phyloP scores from a whole-genome alignment of 2,113 vertebrate genomes.

The Mirounga angustirostris region DNA sequence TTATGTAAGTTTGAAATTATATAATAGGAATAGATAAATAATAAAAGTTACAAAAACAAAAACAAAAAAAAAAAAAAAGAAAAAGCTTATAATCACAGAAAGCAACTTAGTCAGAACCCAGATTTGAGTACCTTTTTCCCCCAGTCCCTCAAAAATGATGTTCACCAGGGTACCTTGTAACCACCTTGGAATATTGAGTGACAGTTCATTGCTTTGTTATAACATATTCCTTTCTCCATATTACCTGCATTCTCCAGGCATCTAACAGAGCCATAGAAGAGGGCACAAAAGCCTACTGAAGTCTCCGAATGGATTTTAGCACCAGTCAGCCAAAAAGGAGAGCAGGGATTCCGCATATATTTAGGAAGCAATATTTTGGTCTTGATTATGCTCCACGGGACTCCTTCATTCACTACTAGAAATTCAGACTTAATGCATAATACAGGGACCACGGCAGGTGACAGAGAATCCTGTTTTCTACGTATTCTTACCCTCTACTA shows the following conservation, averaged over 20 bases:
- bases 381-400: constrained; percentile 69
- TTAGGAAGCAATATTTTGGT: constrained; percentile 69
- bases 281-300: constrained; percentile 29
- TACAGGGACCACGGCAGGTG: background rate
- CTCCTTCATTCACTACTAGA: constrained; percentile 33
- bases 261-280: background rate
- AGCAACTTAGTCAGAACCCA: constrained; percentile 31
- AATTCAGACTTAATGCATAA: constrained; percentile 59
- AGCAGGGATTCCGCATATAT: constrained; percentile 44
- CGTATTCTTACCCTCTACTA: background rate
- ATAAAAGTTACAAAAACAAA: too few relatives aligned
- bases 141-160: constrained; percentile 14
- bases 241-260: background rate
- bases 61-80: background rate
- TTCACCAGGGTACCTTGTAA: background rate
- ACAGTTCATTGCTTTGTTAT: constrained; percentile 30
- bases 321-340: constrained; percentile 36
- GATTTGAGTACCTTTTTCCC: constrained; percentile 4
- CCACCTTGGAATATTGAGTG: background rate
- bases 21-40: too few relatives aligned
- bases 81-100: background rate
- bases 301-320: constrained; percentile 46
- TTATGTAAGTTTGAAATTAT: too few relatives aligned
- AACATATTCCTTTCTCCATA: constrained; percentile 13
- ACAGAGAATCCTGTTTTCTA: constrained; percentile 1